These are phyloP conservation scores for Cygnus atratus DNA, from an alignment of 2,113 vertebrate genomes.

Conservation along the genomic window DNA sequence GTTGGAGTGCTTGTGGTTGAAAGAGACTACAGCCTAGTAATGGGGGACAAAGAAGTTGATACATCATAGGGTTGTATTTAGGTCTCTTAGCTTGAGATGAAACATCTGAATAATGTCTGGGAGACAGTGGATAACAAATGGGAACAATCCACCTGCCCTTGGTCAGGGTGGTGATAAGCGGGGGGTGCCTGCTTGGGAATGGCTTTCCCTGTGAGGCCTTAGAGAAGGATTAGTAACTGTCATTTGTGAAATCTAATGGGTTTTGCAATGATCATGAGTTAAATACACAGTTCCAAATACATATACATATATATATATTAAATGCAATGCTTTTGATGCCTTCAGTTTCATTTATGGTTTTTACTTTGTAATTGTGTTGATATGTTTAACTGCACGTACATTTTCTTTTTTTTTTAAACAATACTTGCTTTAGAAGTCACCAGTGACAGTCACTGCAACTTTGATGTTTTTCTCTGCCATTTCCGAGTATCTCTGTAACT, in stretches of 20 bases:
- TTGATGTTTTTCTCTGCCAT: background rate
- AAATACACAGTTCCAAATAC: background rate
- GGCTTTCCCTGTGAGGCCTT: fast-evolving
- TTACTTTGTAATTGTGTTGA: background rate
- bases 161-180: fast-evolving
- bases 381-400: background rate
- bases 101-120: background rate
- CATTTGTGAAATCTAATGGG: background rate
- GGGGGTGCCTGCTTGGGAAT: fast-evolving
- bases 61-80: background rate
- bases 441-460: background rate
- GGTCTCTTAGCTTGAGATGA: background rate
- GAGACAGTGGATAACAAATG: background rate
- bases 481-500: background rate
- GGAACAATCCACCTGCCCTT: background rate
- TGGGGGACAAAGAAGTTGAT: background rate
- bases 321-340: fast-evolving
- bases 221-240: background rate
- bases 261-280: background rate
- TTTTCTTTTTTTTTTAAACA: background rate
- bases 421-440: background rate
- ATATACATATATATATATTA: too few relatives aligned
- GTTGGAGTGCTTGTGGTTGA: background rate
- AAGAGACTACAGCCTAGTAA: background rate
- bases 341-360: background rate